Evolutionary conservation across 1,140 invertebrate genomes (phyloP), one percentile per base, ranked within the genome.

Genomic region (Leptopilina boulardi): DNA sequence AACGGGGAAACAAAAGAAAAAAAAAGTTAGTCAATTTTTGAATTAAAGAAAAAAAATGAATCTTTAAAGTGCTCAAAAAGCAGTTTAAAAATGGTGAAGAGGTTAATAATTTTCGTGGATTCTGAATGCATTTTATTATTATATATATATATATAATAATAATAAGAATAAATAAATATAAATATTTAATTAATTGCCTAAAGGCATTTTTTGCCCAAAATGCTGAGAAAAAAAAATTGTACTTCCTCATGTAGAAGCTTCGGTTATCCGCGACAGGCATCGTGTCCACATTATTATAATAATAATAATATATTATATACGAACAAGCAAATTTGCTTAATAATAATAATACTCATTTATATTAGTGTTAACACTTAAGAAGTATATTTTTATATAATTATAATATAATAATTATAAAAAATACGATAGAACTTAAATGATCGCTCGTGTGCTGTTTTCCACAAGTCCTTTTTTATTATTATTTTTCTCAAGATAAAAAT

Each of bases 311-410:
- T 38, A 38, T 8, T 38, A 44, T 51, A 51, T 74, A 83, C 78
- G 77, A 81, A 83, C 74, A 83, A 82, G 73, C 76, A 84, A 80
- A 80, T 79, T 84, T 89, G 89, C 88, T 89, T 89, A 38, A 89
- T 86, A 90, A 91, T 89, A 38, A 89, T 86, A 90, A 91, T 91
- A 91, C 90, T 91, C 90, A 90, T 90, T 89, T 91, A 90, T 90
- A 88, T 89, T 91, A 91, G 89, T 90, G 90, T 91, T 91, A 91
- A 90, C 83, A 86, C 80, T 89, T 91, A 90, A 91, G 88, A 91
- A 91, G 90, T 91, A 91, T 91, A 91, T 91, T 91, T 91, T 91
- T 91, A 87, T 91, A 91, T 91, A 87, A 90, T 87, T 91, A 89
- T 88, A 88, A 89, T 87, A 83, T 90, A 88, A 88, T 87, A 84